Percentiles rank a stretch among this genome's conserved stretches.
Conservation (phyloP, 2,113 vertebrate genomes). For the Nesogale talazaci region DNA sequence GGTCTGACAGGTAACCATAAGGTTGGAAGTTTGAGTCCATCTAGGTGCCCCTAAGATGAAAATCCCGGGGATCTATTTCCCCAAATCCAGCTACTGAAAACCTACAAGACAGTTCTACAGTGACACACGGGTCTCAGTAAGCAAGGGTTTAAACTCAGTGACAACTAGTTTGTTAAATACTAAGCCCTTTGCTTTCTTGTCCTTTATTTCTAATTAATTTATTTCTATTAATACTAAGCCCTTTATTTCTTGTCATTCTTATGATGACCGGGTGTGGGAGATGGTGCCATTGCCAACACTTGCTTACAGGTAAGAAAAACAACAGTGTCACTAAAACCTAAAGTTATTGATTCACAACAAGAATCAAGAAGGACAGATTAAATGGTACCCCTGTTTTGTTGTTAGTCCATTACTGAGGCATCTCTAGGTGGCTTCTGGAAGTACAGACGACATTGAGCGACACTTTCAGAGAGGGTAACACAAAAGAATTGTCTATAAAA, state of each 20-base stretch:
- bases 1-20: background rate
- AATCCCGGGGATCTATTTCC: no score
- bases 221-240: background rate
- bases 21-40: background rate
- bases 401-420: no score
- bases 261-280: background rate
- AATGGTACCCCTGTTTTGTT: no score
- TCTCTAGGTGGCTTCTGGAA: no score
- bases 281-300: background rate
- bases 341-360: background rate
- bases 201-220: no score
- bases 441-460: no score
- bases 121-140: background rate
- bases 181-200: background rate
- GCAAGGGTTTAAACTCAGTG: background rate
- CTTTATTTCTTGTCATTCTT: background rate
- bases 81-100: background rate
- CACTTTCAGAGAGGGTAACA: no score
- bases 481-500: no score
- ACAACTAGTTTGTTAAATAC: background rate
- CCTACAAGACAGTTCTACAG: background rate
- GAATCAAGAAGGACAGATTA: background rate
- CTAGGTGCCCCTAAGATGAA: background rate
- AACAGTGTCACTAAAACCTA: background rate
- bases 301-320: background rate